These are phyloP conservation scores for Brachionus calyciflorus DNA, from an alignment of 1,140 invertebrate species.

Conservation along the genomic window DNA sequence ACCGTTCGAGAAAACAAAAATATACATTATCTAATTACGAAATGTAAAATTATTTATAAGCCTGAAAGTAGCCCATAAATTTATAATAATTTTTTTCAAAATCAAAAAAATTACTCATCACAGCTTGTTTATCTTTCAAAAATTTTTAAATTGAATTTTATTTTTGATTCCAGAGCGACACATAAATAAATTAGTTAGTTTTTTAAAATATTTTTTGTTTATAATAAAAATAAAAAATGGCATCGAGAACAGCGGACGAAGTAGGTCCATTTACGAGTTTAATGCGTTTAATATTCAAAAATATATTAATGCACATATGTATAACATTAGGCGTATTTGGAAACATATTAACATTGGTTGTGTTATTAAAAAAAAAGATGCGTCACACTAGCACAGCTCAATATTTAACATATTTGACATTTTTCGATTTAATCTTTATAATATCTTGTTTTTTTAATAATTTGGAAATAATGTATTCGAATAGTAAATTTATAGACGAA, in stretches of 20 bases:
- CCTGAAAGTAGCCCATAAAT: too few species aligned
- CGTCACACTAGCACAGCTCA: background rate
- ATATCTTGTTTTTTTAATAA: conserved; percentile 12
- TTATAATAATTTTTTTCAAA: too few species aligned
- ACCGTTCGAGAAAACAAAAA: too few species aligned
- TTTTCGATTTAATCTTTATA: conserved; percentile 27
- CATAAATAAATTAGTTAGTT: too few species aligned
- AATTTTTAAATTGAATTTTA: too few species aligned
- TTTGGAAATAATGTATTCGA: conserved; percentile 9
- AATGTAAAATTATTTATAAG: too few species aligned
- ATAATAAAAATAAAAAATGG: too few species aligned
- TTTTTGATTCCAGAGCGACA: too few species aligned
- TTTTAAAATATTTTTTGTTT: background rate
- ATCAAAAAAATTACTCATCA: too few species aligned
- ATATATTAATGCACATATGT: conserved; percentile 32
- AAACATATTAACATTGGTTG: conserved; percentile 32
- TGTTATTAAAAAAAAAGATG: conserved; percentile 12
- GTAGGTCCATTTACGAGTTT: conserved; percentile 31
- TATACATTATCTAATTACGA: too few species aligned
- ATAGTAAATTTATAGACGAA: background rate
- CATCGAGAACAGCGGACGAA: conserved; percentile 26
- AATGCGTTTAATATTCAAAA: conserved; percentile 28
- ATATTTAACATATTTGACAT: background rate
- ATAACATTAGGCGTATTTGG: conserved; percentile 29
- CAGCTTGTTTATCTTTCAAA: too few species aligned